Conservation (phyloP, 2,888 invertebrate genomes). For the Tupiocoris notatus region DNA sequence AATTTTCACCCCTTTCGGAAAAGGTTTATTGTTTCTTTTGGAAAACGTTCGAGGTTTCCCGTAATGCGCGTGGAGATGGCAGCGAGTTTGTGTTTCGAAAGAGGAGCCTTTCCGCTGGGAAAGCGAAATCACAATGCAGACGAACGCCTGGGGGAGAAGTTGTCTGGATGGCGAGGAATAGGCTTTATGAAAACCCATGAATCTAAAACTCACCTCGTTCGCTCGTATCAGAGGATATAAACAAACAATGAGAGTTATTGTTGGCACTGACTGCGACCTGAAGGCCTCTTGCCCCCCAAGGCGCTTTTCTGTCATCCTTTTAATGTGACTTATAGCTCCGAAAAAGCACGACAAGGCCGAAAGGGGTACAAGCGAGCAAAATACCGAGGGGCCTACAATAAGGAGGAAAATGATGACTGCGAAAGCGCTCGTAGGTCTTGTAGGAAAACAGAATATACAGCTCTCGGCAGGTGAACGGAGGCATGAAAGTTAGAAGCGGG, state of each 20-base stretch:
- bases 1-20: conserved; percentile 18
- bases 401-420: conserved; percentile 14
- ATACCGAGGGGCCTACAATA: conserved; percentile 17
- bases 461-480: conserved; percentile 23
- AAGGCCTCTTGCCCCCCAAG: conserved; percentile 1
- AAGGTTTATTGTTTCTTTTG: conserved; percentile 28
- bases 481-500: too few relatives aligned
- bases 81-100: neutral
- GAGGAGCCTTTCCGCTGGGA: neutral
- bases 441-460: conserved; percentile 18
- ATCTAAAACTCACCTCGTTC: conserved; percentile 35
- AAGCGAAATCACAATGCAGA: conserved; percentile 14
- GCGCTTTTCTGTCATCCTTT: conserved; percentile 16
- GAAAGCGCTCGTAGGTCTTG: neutral
- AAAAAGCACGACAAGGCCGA: neutral
- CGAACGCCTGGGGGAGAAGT: neutral
- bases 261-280: conserved; percentile 7
- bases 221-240: conserved; percentile 29
- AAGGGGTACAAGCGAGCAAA: neutral
- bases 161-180: neutral
- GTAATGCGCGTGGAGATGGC: neutral
- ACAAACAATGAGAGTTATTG: conserved; percentile 42
- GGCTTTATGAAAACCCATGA: conserved; percentile 39
- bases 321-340: conserved; percentile 27
- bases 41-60: conserved; percentile 1